Base-by-base conservation (phyloP, 2,888 invertebrate species). In the Eumerus sabulonum region DNA sequence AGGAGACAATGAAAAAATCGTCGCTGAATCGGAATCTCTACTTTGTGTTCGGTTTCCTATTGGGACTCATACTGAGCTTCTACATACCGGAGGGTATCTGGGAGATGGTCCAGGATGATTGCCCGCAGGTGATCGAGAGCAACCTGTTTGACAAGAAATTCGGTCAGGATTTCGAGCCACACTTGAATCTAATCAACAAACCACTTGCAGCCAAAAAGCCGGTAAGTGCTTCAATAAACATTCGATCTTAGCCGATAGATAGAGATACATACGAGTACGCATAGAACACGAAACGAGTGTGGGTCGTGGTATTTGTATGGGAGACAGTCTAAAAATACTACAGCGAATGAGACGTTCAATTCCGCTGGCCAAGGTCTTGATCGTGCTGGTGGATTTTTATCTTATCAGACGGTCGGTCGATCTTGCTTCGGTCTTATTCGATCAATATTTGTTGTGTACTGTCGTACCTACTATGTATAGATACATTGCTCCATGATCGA, bases 201-300 rank as follows among this genome's bases (percentile, higher is more conserved):
- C 89, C 89, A 73, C 84, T 89, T 82, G 86, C 87, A 63, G 89
- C 89, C 9, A 89, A 89, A 82, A 89, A 89, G 84, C 86, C 86
- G 85, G 88, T 88, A 85, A 86, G 87, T 85, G 12, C 38, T 35
- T 27, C 2, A 19, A 7, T 27, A 27, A 2, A 27, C 27, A 27
- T 27, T 27, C 7, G 27, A 27, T 27, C 27, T 2, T 2, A 27
- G 27, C 27, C 27, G 7, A 27, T 27, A 4, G n/a, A 47, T 9
- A 47, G n/a, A 1, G n/a, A 16, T 16, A 5, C 36, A 14, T 9
- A 18, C 48, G 38, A 11, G n/a, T 59, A n/a, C n/a, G n/a, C n/a
- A n/a, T n/a, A n/a, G n/a, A 47, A 47, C 17, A 42, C 27, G 18
- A 51, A 14, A 27, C 1, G 27, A 27, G 3, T 4, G 27, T 27